Conservation (phyloP, 2,888 invertebrate species). For the Eumerus sabulonum region DNA sequence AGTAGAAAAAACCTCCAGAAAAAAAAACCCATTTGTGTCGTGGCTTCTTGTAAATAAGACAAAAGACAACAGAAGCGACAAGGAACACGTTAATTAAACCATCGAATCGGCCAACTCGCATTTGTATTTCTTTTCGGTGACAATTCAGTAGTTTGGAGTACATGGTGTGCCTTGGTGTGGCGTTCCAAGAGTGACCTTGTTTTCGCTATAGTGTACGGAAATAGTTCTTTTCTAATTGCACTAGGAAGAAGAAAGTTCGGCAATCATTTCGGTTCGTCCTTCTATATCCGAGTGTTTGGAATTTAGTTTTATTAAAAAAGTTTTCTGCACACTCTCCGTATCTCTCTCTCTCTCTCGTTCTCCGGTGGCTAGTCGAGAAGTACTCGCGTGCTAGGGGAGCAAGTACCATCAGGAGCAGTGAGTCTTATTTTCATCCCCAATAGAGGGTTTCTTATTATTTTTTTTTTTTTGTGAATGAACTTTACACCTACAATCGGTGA, state of each 20-base stretch:
- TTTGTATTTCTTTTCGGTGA: background rate
- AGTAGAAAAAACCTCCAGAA: background rate
- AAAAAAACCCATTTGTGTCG: constrained; percentile 18
- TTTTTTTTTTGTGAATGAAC: constrained; percentile 62
- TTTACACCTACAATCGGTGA: constrained; percentile 57
- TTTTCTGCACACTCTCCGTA: constrained; percentile 26
- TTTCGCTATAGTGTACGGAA: constrained; percentile 26
- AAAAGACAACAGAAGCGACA: constrained; percentile 1
- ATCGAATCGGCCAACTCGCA: background rate
- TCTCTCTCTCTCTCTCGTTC: too few relatives aligned
- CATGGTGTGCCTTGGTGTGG: constrained; percentile 5
- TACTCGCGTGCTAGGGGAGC: constrained; percentile 21
- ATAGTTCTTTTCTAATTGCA: constrained; percentile 6
- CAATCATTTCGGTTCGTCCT: too few relatives aligned
- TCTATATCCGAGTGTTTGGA: too few relatives aligned
- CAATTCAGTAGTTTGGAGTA: background rate
- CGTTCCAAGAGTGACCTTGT: constrained; percentile 35
- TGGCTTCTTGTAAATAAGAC: constrained; percentile 10
- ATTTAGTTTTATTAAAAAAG: constrained; percentile 54
- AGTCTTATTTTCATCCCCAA: constrained; percentile 22
- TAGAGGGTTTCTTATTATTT: too few relatives aligned
- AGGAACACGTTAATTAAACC: constrained; percentile 38
- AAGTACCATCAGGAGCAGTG: constrained; percentile 28
- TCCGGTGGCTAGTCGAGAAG: too few relatives aligned
- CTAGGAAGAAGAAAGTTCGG: too few relatives aligned